Conservation (phyloP, 2,888 invertebrate species). For the Sipha maydis region DNA sequence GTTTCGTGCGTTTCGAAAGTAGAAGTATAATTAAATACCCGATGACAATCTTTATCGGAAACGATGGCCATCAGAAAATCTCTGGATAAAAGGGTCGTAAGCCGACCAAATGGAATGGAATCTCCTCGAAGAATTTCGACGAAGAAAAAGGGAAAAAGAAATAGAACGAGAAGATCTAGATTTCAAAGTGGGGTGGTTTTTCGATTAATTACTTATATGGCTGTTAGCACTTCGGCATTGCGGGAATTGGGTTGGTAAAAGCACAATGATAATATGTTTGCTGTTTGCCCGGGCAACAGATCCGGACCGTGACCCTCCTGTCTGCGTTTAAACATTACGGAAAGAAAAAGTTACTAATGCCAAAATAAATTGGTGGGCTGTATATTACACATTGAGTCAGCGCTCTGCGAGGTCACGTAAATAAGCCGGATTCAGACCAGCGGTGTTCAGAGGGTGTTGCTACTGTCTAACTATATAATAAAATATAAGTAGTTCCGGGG, state of each 20-base stretch:
- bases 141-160: background rate
- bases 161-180: background rate
- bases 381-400: background rate
- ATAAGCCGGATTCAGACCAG: background rate
- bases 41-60: background rate
- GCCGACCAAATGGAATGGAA: background rate
- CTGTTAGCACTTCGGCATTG: background rate
- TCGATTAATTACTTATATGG: slow-evolving; percentile 39
- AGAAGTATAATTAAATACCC: background rate
- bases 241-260: slow-evolving; percentile 17
- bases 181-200: background rate
- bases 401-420: slow-evolving; percentile 28
- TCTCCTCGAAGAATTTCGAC: background rate
- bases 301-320: background rate
- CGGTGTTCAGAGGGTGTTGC: background rate
- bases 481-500: background rate
- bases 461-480: too few relatives aligned
- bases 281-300: background rate
- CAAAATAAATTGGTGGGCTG: slow-evolving; percentile 31
- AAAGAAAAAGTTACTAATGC: slow-evolving; percentile 35
- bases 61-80: background rate
- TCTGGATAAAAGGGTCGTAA: background rate
- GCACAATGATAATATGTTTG: background rate
- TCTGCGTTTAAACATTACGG: slow-evolving; percentile 1
- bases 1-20: background rate